A percentile compares a stretch with the other conserved stretches of the same genome.
phyloP scores from a whole-genome alignment of 2,113 vertebrate genomes.

The Colossoma macropomum region DNA sequence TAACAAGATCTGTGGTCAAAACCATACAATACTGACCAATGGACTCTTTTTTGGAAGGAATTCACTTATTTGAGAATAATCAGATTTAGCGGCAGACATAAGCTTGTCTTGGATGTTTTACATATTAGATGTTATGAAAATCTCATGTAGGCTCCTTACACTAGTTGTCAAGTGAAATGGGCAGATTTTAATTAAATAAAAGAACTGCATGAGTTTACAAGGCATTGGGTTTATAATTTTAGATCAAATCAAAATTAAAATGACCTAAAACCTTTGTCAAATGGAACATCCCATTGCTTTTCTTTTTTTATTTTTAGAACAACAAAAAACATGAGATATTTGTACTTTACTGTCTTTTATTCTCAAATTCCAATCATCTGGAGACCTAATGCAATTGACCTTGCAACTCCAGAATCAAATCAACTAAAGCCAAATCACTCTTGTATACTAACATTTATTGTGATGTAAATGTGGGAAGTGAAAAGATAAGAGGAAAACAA shows the following conservation, averaged over 20 bases:
- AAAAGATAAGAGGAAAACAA: constrained; percentile 17
- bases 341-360: constrained; percentile 46
- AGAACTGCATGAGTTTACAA: background rate
- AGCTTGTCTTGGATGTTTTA: background rate
- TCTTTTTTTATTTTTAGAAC: background rate
- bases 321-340: constrained; percentile 50
- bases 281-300: constrained; percentile 14
- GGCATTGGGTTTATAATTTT: constrained; percentile 25
- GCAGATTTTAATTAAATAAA: background rate
- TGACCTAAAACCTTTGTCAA: constrained; percentile 35
- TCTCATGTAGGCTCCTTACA: constrained; percentile 44
- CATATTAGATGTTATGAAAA: constrained; percentile 32
- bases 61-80: constrained; percentile 4
- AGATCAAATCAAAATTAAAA: constrained; percentile 51
- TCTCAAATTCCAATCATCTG: constrained; percentile 44
- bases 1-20: constrained; percentile 29
- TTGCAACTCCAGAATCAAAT: constrained; percentile 29
- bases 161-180: background rate
- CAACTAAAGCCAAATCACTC: constrained; percentile 36
- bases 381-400: constrained; percentile 41
- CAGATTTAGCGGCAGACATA: background rate
- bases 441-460: constrained; percentile 27
- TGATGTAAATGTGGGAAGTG: constrained; percentile 28
- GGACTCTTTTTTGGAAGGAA: background rate
- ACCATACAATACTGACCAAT: background rate